A percentile compares a stretch with the other conserved stretches of the same genome.
Conservation (phyloP, 2,888 invertebrate genomes). For the Girardia tigrina region DNA sequence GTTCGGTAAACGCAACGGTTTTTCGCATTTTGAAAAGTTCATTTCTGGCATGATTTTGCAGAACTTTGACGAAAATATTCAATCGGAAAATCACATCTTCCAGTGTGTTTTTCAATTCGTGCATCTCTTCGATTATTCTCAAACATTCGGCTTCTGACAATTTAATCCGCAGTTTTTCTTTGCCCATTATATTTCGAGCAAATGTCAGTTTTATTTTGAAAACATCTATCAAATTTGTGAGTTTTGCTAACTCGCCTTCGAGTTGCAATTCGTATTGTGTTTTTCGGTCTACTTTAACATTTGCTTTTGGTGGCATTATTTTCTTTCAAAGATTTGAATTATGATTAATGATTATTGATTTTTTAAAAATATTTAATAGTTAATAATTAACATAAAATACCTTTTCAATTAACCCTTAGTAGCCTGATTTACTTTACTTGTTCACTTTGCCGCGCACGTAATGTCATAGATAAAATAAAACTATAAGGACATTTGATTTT, state of each 20-base stretch:
- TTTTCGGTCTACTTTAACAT: neutral
- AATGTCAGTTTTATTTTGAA: neutral
- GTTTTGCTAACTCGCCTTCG: neutral
- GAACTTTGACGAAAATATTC: neutral
- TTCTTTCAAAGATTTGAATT: no score
- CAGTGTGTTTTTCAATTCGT: conserved; percentile 3
- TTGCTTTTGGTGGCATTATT: neutral
- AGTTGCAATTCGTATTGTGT: conserved; percentile 4
- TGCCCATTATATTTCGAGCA: conserved; percentile 17
- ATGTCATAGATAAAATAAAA: no score
- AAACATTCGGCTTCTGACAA: neutral
- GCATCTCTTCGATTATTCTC: conserved; percentile 13
- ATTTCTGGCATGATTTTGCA: conserved; percentile 4
- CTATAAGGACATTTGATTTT: no score
- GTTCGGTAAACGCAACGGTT: neutral
- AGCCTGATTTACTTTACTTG: no score
- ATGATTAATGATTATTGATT: no score
- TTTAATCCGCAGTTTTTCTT: conserved; percentile 5
- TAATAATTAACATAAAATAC: no score
- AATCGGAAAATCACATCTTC: conserved; percentile 14
- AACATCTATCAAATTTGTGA: neutral
- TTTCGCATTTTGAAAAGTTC: conserved; percentile 19
- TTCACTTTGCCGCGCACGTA: no score
- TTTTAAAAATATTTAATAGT: no score
- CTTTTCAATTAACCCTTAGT: no score